These are phyloP conservation scores for Polyploca ridens DNA, from an alignment of 2,888 invertebrate species.

Conservation along the genomic window DNA sequence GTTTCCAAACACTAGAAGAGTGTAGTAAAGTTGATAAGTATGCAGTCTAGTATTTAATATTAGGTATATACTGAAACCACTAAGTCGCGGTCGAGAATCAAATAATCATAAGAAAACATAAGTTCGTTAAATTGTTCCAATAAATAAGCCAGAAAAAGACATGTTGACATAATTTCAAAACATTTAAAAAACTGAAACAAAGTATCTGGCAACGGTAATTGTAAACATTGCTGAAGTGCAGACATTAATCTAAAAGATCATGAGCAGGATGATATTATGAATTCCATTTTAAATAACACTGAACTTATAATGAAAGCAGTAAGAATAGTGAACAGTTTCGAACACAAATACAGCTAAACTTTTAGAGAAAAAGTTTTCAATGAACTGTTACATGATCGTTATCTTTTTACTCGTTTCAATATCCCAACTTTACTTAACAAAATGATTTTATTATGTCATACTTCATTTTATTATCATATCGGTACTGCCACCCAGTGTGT, in stretches of 20 bases:
- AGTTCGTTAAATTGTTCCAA: neutral
- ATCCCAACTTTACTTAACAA: too few relatives aligned
- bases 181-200: neutral
- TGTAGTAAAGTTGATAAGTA: too few relatives aligned
- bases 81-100: neutral
- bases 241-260: neutral
- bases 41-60: too few relatives aligned
- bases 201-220: neutral
- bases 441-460: slow-evolving; percentile 32
- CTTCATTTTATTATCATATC: slow-evolving; percentile 61
- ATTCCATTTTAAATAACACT: slow-evolving; percentile 14
- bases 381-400: too few relatives aligned
- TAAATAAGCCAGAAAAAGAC: neutral
- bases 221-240: neutral
- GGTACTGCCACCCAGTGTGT: slow-evolving; percentile 40
- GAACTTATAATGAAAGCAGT: too few relatives aligned
- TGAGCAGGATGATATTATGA: slow-evolving; percentile 10
- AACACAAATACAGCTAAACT: too few relatives aligned
- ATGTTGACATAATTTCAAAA: neutral
- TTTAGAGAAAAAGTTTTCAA: too few relatives aligned
- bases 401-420: too few relatives aligned
- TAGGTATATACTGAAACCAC: too few relatives aligned
- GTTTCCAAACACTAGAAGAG: too few relatives aligned
- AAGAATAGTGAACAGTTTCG: too few relatives aligned
- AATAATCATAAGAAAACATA: neutral